A percentile compares a stretch with the other conserved stretches of the same genome.
phyloP scores from a whole-genome alignment of 1,140 invertebrate species.

The Drosophila ananassae region DNA sequence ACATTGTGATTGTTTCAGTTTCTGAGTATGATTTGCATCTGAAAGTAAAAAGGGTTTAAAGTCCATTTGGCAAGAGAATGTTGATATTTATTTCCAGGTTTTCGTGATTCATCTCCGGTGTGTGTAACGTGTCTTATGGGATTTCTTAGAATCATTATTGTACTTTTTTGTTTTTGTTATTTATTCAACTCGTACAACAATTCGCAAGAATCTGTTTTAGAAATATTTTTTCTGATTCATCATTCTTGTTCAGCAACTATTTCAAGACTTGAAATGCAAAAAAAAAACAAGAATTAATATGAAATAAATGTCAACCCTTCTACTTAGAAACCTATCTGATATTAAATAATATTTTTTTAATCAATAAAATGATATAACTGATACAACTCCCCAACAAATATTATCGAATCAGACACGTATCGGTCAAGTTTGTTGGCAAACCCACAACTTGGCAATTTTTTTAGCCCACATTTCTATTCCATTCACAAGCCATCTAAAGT shows the following conservation, averaged over 20 bases:
- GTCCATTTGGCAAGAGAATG: not conserved
- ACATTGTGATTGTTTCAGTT: not conserved
- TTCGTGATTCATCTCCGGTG: constrained; percentile 15
- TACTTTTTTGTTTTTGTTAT: not conserved
- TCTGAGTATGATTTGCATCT: constrained; percentile 2
- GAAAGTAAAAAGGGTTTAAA: not conserved
- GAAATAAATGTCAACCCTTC: not conserved
- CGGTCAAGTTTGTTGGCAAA: constrained; percentile 19
- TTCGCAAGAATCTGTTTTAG: constrained; percentile 27
- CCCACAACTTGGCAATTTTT: constrained; percentile 10
- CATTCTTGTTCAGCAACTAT: constrained; percentile 3
- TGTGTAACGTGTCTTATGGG: constrained; percentile 25
- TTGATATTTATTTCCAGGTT: constrained; percentile 2
- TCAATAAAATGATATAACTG: too few species aligned
- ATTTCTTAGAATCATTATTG: constrained; percentile 30
- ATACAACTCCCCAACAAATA: not conserved
- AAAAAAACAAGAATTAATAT: not conserved
- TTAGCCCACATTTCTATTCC: constrained; percentile 29
- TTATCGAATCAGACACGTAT: constrained; percentile 11
- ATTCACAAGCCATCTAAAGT: constrained; percentile 26
- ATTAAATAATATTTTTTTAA: too few species aligned
- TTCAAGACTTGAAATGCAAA: not conserved
- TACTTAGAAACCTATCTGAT: too few species aligned
- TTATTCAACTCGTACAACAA: constrained; percentile 10
- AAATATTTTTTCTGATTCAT: constrained; percentile 16